Base-by-base conservation (phyloP, 1,140 invertebrate genomes). In the Drosophila micromelanica region DNA sequence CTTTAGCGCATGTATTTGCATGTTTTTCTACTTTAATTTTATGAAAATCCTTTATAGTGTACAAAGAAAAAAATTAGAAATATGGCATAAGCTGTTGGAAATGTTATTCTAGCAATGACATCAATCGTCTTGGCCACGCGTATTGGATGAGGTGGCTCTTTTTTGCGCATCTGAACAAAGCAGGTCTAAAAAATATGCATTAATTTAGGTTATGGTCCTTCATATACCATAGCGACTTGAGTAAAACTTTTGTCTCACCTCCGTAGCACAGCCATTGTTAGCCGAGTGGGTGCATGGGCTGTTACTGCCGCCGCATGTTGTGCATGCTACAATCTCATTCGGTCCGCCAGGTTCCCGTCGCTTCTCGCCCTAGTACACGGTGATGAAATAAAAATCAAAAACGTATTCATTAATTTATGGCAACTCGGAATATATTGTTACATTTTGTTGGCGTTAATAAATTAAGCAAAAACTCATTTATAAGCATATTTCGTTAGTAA, bases 31-130 rank as follows among this genome's bases (percentile, higher is more conserved):
- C 73, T 76, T 84, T 90, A 84, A 43, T 90, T 78, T 94, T 94
- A 94, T 93, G 94, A 94, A 92, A 94, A 94, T 92, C 94, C 94
- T 92, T 96, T 97, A 93, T 98, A 98, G 93, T 97, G 96, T 80
- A 97, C 96, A 94, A 98, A 98, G 94, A 98, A 98, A 93, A 97
- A 98, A 91, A 97, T 96, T 76, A 98, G 95, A 93, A 98, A 98
- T 85, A 98, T 95, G 90, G 96, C 96, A 92, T 97, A 98, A 78
- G 97, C 97, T 75, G 96, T 95, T 75, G 97, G 97, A 93, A 98
- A 98, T 64, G 97, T 97, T 90, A 98, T 96, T 90, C 97, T 95
- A 38, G 97, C 97, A 90, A 98, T 97, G 61, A 98, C 97, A 93
- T 98, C 97, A 90, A 98, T 98, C 56, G 97, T 98, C 93, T 98